Evolutionary conservation across 2,113 vertebrate species (phyloP).

Genomic region (Cyprinodon variegatus): DNA sequence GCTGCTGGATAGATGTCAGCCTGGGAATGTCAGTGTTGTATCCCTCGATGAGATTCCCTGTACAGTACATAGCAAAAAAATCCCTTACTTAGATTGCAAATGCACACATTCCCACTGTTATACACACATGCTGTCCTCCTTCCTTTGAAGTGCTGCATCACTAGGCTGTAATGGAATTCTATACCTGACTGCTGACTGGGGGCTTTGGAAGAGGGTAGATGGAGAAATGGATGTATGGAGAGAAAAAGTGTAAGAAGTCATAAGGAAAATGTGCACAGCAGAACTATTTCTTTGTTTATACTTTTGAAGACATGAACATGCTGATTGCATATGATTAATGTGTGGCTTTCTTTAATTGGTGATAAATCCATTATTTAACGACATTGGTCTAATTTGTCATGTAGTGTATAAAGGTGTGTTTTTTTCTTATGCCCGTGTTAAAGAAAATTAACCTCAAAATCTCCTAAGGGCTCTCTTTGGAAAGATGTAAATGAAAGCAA

Average conservation of each 20-base stretch:
- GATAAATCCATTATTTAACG: background rate
- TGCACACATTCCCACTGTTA: conserved; percentile 24
- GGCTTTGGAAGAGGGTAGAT: conserved; percentile 59
- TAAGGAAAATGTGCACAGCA: conserved; percentile 45
- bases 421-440: conserved; percentile 55
- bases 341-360: background rate
- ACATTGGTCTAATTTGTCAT: conserved; percentile 44
- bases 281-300: conserved; percentile 35
- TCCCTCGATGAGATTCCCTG: conserved; percentile 49
- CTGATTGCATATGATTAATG: background rate
- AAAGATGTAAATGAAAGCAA: conserved; percentile 45
- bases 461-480: conserved; percentile 48
- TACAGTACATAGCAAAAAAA: conserved; percentile 47
- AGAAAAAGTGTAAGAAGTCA: conserved; percentile 48
- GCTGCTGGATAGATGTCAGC: conserved; percentile 59
- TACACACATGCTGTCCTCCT: conserved; percentile 36
- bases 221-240: conserved; percentile 54
- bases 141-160: conserved; percentile 73
- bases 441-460: conserved; percentile 47
- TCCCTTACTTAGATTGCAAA: conserved; percentile 19
- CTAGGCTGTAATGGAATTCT: conserved; percentile 74
- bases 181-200: conserved; percentile 72
- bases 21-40: conserved; percentile 49
- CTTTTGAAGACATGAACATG: conserved; percentile 23
- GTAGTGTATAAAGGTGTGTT: conserved; percentile 48